A percentile compares a stretch with the other conserved stretches of the same genome.
Evolutionary conservation across 2,888 invertebrate species (phyloP).

Genomic region (Aspidapion aeneum): DNA sequence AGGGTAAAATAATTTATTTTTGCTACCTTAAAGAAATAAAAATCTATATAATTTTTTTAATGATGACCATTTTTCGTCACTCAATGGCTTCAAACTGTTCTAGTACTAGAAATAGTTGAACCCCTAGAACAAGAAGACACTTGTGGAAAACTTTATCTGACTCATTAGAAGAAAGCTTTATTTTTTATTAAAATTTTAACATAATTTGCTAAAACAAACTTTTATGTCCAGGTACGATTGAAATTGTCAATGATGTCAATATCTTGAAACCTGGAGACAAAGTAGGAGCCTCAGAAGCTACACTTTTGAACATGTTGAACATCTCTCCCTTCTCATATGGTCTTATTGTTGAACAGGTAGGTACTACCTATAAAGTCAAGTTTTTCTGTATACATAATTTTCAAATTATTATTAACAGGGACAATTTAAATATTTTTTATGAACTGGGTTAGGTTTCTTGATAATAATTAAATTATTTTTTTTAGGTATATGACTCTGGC

Average conservation of each 20-base stretch:
- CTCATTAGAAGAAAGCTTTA: background rate
- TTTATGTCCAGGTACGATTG: slow-evolving; percentile 69
- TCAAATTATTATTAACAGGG: background rate
- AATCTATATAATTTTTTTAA: slow-evolving; percentile 6
- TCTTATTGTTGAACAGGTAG: slow-evolving; percentile 79
- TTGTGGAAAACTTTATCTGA: slow-evolving; percentile 39
- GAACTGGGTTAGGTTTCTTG: background rate
- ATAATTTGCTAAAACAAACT: too few relatives aligned
- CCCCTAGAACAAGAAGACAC: slow-evolving; percentile 40
- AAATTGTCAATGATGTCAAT: slow-evolving; percentile 97
- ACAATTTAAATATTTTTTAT: background rate
- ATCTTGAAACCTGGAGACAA: slow-evolving; percentile 93
- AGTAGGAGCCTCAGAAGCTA: slow-evolving; percentile 98
- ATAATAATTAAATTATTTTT: background rate
- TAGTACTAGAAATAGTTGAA: slow-evolving; percentile 51
- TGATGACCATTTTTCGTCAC: slow-evolving; percentile 44
- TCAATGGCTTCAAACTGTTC: slow-evolving; percentile 28
- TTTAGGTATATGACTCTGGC: slow-evolving; percentile 90
- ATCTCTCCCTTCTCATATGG: slow-evolving; percentile 99
- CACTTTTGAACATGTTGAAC: slow-evolving; percentile 98
- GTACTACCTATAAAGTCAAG: background rate
- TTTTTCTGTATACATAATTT: background rate
- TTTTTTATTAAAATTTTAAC: too few relatives aligned
- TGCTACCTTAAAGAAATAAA: background rate
- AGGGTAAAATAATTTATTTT: slow-evolving; percentile 27